Conservation (phyloP, 1,140 invertebrate species). For the Cyclargus thomasi region DNA sequence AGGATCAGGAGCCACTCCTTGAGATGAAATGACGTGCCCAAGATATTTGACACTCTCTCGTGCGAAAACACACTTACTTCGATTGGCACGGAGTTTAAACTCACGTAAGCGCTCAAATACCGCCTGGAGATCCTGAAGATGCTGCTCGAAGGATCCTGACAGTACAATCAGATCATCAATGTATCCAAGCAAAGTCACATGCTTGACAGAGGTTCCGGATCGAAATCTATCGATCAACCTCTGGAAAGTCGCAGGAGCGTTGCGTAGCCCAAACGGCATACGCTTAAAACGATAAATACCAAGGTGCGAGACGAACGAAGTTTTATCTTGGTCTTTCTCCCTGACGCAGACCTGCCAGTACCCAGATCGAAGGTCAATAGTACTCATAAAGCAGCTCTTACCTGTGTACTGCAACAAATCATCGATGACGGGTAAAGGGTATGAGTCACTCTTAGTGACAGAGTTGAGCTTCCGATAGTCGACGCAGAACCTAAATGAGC, state of each 20-base stretch:
- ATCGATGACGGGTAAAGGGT: slow-evolving; percentile 19
- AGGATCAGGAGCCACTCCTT: too few species aligned
- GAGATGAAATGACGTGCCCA: too few species aligned
- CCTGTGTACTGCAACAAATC: slow-evolving; percentile 14
- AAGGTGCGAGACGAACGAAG: slow-evolving; percentile 57
- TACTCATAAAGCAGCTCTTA: slow-evolving; percentile 2
- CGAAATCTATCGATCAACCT: slow-evolving; percentile 43
- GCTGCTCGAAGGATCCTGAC: too few species aligned
- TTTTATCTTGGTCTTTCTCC: slow-evolving; percentile 48
- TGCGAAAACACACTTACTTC: too few species aligned
- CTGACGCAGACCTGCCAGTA: neutral
- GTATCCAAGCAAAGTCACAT: slow-evolving; percentile 47
- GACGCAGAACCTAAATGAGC: slow-evolving; percentile 39
- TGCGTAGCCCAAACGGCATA: slow-evolving; percentile 56
- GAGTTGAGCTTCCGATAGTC: slow-evolving; percentile 49
- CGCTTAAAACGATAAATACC: slow-evolving; percentile 51
- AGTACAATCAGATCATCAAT: slow-evolving; percentile 50
- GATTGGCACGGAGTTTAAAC: too few species aligned
- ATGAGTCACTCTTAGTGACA: slow-evolving; percentile 32
- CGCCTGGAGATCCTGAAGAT: too few species aligned
- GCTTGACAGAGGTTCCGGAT: slow-evolving; percentile 26
- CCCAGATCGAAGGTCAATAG: neutral
- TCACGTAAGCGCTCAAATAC: too few species aligned
- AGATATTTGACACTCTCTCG: too few species aligned
- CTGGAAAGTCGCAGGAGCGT: slow-evolving; percentile 33